Evolutionary conservation across 1,140 invertebrate genomes (phyloP).

Genomic region (Psilanteris sp.): DNA sequence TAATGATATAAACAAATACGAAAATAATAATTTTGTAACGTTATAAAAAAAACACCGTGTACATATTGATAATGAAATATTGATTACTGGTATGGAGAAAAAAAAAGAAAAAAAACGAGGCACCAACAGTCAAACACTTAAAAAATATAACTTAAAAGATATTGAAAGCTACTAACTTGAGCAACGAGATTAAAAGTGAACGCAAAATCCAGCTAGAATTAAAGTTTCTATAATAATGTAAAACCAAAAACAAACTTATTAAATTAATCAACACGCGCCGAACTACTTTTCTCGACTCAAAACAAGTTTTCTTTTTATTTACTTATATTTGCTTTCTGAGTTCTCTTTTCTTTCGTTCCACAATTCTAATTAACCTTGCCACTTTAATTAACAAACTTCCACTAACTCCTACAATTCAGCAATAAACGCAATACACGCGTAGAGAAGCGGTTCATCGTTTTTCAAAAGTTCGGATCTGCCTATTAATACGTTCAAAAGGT

Average conservation of each 20-base stretch:
- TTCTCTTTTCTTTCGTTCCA: background rate
- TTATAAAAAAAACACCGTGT: too few species aligned
- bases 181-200: constrained; percentile 28
- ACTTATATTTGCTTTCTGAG: constrained; percentile 1
- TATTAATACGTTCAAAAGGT: constrained; percentile 28
- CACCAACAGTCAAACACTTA: too few species aligned
- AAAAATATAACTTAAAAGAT: too few species aligned
- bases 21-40: too few species aligned
- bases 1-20: too few species aligned
- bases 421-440: constrained; percentile 6
- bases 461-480: constrained; percentile 2
- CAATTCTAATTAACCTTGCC: constrained; percentile 31
- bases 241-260: constrained; percentile 30
- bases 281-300: background rate
- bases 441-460: background rate
- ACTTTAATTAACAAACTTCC: constrained; percentile 40
- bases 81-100: too few species aligned
- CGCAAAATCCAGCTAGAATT: constrained; percentile 11
- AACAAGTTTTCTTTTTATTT: constrained; percentile 20
- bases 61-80: too few species aligned
- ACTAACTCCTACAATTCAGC: constrained; percentile 6
- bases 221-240: constrained; percentile 33
- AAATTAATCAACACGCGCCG: constrained; percentile 17
- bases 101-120: background rate
- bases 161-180: background rate